Evolutionary conservation across 2,113 vertebrate genomes (phyloP).

Genomic region (Arenaria interpres): DNA sequence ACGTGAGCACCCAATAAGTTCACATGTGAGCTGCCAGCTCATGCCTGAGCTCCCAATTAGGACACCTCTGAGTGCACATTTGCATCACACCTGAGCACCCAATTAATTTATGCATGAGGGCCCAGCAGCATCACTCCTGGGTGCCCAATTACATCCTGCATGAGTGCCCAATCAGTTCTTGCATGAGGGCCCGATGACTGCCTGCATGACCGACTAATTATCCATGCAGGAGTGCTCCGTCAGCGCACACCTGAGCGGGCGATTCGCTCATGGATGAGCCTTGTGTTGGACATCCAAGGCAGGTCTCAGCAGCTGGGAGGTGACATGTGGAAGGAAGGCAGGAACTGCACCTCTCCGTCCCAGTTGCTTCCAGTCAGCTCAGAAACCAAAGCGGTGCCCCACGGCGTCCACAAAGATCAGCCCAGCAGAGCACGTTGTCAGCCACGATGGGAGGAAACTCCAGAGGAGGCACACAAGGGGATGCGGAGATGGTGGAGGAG

Average conservation of each 20-base stretch:
- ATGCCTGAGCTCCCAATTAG: neutral
- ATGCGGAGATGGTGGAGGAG: neutral
- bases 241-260: neutral
- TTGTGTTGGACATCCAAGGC: rapidly evolving
- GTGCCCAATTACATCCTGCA: rapidly evolving
- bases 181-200: rapidly evolving
- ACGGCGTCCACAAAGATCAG: rapidly evolving
- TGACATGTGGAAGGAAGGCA: neutral
- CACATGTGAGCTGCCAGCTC: neutral
- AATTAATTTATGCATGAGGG: neutral
- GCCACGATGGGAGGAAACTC: rapidly evolving
- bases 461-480: neutral
- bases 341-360: rapidly evolving
- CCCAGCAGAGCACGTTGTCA: neutral
- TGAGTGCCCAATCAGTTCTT: rapidly evolving
- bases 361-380: neutral
- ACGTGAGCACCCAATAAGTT: neutral
- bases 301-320: neutral
- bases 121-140: neutral
- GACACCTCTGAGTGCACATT: neutral
- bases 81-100: neutral
- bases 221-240: rapidly evolving
- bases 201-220: neutral
- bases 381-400: rapidly evolving
- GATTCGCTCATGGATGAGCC: rapidly evolving